Evolutionary conservation across 2,888 invertebrate species (phyloP).

Genomic region (Ischnus inquisitorius): DNA sequence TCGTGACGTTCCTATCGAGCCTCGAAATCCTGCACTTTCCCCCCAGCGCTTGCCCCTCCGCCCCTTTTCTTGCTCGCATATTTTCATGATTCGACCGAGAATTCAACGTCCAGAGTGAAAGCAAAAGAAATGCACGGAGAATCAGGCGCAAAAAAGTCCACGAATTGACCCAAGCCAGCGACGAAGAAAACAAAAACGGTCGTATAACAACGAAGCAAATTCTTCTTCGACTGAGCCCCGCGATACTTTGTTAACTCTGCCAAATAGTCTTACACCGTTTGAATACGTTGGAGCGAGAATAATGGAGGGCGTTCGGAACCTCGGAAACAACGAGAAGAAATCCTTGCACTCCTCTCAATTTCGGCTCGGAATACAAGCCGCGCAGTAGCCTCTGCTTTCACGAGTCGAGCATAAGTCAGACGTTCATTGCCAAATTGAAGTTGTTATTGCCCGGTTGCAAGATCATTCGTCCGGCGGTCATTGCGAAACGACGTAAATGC

Average conservation of each 20-base stretch:
- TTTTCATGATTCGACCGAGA: slow-evolving; percentile 4
- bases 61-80: neutral
- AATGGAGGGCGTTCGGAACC: neutral
- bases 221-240: slow-evolving; percentile 9
- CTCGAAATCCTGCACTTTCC: slow-evolving; percentile 38
- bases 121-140: neutral
- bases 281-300: slow-evolving; percentile 29
- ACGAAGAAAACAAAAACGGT: slow-evolving; percentile 8
- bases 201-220: slow-evolving; percentile 26
- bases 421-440: slow-evolving; percentile 71
- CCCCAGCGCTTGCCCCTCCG: neutral
- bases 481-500: slow-evolving; percentile 63
- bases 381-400: slow-evolving; percentile 11
- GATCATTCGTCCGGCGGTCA: slow-evolving; percentile 61
- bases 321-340: slow-evolving; percentile 43
- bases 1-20: slow-evolving; percentile 62
- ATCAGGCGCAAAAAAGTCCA: neutral
- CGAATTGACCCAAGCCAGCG: slow-evolving; percentile 10
- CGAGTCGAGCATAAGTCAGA: slow-evolving; percentile 66
- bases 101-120: neutral
- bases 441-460: slow-evolving; percentile 66
- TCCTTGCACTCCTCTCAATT: slow-evolving; percentile 30
- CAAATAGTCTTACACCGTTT: slow-evolving; percentile 55
- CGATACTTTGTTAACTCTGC: slow-evolving; percentile 49
- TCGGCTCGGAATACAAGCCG: slow-evolving; percentile 11